These are phyloP conservation scores for Acanthurus leucopareius DNA, from an alignment of 2,797 vertebrate species.

Conservation along the genomic window DNA sequence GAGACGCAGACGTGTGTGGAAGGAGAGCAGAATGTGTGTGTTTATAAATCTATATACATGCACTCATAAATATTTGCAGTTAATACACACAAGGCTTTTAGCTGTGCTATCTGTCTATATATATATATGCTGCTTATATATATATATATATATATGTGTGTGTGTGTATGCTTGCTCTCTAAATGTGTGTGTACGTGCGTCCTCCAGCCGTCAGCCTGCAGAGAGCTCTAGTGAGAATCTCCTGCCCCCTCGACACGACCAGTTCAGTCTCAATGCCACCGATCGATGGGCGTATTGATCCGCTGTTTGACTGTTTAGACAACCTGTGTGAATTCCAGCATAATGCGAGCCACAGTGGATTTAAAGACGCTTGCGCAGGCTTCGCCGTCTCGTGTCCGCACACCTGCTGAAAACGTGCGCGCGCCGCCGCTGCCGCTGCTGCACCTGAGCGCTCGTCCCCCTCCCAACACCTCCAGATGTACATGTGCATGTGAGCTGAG, in stretches of 20 bases:
- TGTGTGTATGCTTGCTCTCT: neutral
- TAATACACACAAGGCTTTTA: constrained; percentile 5
- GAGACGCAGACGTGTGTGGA: constrained; percentile 21
- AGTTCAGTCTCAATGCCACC: constrained; percentile 81
- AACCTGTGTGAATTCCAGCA: constrained; percentile 81
- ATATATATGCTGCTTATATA: too few species aligned
- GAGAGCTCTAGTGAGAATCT: constrained; percentile 73
- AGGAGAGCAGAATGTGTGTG: constrained; percentile 2
- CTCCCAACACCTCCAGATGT: neutral
- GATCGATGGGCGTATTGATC: constrained; percentile 80
- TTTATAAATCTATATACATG: constrained; percentile 12
- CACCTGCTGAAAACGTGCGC: neutral
- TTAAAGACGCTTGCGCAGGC: constrained; percentile 36
- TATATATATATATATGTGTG: neutral
- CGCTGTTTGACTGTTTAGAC: constrained; percentile 82
- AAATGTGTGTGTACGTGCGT: constrained; percentile 22
- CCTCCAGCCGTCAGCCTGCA: constrained; percentile 53
- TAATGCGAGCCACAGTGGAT: constrained; percentile 70
- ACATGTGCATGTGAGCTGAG: neutral
- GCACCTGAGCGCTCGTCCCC: neutral
- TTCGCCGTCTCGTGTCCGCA: neutral
- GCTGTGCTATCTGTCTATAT: neutral
- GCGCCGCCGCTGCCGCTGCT: neutral
- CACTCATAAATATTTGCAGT: constrained; percentile 43
- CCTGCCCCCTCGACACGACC: constrained; percentile 74